A percentile compares a stretch with the other conserved stretches of the same genome.
These are phyloP conservation scores for Galago senegalensis DNA, from an alignment of 2,797 vertebrate species.

Conservation along the genomic window DNA sequence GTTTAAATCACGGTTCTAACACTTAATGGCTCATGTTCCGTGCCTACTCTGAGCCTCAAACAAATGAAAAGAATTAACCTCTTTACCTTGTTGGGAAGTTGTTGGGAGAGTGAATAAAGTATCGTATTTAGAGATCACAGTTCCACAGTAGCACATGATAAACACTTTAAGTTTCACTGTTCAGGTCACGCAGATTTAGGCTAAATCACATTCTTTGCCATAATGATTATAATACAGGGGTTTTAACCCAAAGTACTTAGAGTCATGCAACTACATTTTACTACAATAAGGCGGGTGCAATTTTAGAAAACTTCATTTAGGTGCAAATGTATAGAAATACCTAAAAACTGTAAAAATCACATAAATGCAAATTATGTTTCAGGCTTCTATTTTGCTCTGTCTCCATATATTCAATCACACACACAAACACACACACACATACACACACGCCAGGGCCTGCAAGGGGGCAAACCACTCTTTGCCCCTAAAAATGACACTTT, in stretches of 20 bases:
- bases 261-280: background rate
- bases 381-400: background rate
- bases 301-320: slow-evolving; percentile 22
- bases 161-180: background rate
- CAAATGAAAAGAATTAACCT: background rate
- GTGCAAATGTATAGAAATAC: background rate
- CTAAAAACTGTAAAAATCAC: background rate
- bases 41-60: background rate
- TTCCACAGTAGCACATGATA: background rate
- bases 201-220: background rate
- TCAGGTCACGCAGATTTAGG: background rate
- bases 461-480: slow-evolving; percentile 61
- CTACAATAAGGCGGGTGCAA: background rate
- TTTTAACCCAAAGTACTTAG: background rate
- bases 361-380: background rate
- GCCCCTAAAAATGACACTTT: slow-evolving; percentile 57
- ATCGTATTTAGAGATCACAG: background rate
- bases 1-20: background rate
- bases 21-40: background rate
- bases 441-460: background rate
- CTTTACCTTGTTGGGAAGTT: background rate
- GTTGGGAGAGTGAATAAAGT: background rate
- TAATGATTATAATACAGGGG: background rate
- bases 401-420: background rate
- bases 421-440: background rate